These are phyloP conservation scores for Microplitis demolitor DNA, from an alignment of 1,140 invertebrate species.

Conservation along the genomic window DNA sequence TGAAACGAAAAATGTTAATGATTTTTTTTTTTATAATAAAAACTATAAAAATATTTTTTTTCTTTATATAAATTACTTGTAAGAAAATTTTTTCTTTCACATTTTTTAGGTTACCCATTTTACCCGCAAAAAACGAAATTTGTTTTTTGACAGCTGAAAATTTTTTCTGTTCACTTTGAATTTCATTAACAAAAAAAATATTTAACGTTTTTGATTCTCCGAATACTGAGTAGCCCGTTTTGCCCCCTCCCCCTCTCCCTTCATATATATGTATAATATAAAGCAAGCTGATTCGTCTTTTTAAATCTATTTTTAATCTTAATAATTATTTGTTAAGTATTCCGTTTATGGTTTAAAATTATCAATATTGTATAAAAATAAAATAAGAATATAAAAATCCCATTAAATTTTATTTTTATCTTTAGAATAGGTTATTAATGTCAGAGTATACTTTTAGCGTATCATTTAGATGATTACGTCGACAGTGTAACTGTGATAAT, in stretches of 20 bases:
- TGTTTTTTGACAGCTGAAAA: no score
- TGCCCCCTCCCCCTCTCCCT: neutral
- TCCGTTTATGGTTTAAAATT: neutral
- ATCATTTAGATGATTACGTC: neutral
- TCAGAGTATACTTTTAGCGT: conserved; percentile 8
- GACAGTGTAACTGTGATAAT: neutral
- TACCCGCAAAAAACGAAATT: no score
- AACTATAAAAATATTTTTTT: no score
- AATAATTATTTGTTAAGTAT: neutral
- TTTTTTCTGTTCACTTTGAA: no score
- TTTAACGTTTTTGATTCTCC: no score
- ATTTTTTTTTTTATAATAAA: no score
- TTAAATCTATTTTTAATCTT: neutral
- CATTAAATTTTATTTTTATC: conserved; percentile 19
- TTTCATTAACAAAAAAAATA: no score
- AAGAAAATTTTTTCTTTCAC: no score
- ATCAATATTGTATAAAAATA: neutral
- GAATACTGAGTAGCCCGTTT: no score
- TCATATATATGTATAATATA: neutral
- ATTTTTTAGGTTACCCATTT: no score
- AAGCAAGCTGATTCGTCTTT: neutral
- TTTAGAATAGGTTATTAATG: conserved; percentile 14
- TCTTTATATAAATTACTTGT: no score
- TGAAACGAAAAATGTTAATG: no score
- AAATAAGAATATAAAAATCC: neutral